Evolutionary conservation across 2,113 vertebrate genomes (phyloP), one percentile per base, ranked within the genome.

Genomic region (Ptilorrhoa leucosticta): DNA sequence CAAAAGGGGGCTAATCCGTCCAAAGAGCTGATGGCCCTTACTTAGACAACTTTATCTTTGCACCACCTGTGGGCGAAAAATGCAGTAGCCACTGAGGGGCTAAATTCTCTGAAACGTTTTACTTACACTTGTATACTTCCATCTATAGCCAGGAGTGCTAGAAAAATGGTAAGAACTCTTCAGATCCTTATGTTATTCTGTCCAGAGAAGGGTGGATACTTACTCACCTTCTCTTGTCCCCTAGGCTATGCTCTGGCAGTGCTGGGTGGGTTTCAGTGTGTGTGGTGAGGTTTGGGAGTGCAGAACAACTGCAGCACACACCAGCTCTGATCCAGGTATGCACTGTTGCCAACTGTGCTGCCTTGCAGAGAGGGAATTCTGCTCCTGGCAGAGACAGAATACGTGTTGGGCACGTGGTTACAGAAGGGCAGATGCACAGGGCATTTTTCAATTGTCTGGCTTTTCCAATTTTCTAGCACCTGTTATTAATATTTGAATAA

Each of bases 401-500:
- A 24, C 47, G 64, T 64, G 68, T 30, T 87, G 69, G 69, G 54
- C 80, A 56, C 56, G 11, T 54, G 79, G 47, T 45, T 92, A 31
- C 64, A 61, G 40, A 78, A 71, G 72, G 89, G 80, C 83, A 96
- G 83, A 89, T 68, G 83, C 64, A 77, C 47, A 44, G 94, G 89
- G 60, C 40, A n/a, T 50, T 89, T 92, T 72, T 68, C 80, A 75
- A 11, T 70, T 78, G 57, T 27, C 77, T 75, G 69, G 13, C 72
- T 91, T 87, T 63, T 82, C 83, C 72, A 60, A 47, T 75, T 84
- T 87, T 92, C 91, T 7, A 6, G 69, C 91, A 89, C 80, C 80
- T 93, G 83, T 81, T 90, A 81, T 63, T 83, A 96, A 78, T 94
- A 81, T 94, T 92, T 92, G 60, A 69, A 57, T 78, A 78, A 71